These are phyloP conservation scores for Helicorthomorpha holstii DNA, from an alignment of 1,140 invertebrate species.

Conservation along the genomic window DNA sequence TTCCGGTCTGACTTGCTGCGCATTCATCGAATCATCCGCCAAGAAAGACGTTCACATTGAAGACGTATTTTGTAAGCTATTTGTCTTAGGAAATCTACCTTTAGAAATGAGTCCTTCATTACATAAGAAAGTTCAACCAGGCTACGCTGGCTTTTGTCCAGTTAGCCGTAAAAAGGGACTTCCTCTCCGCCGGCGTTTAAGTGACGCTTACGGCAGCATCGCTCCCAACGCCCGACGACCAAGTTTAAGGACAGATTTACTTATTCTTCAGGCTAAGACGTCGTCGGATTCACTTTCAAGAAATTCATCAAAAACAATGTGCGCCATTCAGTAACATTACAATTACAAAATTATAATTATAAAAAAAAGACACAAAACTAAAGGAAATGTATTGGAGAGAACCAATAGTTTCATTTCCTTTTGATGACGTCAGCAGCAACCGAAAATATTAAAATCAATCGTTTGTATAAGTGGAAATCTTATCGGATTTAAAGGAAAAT, in stretches of 20 bases:
- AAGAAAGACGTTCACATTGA: slow-evolving; percentile 59
- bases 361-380: too few relatives aligned
- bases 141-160: slow-evolving; percentile 13
- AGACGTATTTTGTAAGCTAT: slow-evolving; percentile 62
- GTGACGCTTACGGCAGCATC: slow-evolving; percentile 66
- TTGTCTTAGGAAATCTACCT: slow-evolving; percentile 57
- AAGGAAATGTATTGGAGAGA: too few relatives aligned
- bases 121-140: slow-evolving; percentile 34
- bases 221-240: slow-evolving; percentile 64
- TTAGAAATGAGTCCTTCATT: slow-evolving; percentile 76
- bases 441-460: too few relatives aligned
- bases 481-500: too few relatives aligned
- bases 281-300: too few relatives aligned
- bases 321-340: too few relatives aligned
- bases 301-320: too few relatives aligned
- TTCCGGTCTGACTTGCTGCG: slow-evolving; percentile 48
- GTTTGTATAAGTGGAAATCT: too few relatives aligned
- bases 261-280: slow-evolving; percentile 65
- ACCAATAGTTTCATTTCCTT: too few relatives aligned
- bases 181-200: slow-evolving; percentile 56
- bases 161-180: slow-evolving; percentile 31
- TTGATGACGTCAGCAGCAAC: too few relatives aligned
- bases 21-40: slow-evolving; percentile 63
- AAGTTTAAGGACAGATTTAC: slow-evolving; percentile 64
- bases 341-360: too few relatives aligned